A percentile compares a stretch with the other conserved stretches of the same genome.
Evolutionary conservation across 2,113 vertebrate species (phyloP).

Genomic region (Odontesthes bonariensis): DNA sequence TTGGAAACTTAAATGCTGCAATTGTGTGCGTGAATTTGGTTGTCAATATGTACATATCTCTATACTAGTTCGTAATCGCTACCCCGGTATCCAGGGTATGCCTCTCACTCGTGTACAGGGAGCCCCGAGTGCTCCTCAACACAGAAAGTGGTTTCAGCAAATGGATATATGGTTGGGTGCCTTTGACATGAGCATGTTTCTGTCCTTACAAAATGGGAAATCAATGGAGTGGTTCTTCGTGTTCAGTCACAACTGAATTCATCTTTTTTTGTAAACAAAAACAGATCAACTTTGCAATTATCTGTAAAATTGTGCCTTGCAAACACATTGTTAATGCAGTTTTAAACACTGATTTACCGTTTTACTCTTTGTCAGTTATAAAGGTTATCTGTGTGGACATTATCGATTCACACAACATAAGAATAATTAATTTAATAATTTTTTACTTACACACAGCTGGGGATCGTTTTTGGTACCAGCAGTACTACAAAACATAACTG

Average conservation of each 20-base stretch:
- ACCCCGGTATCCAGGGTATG: not conserved
- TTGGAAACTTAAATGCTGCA: too few species aligned
- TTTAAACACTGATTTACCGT: slow-evolving; percentile 15
- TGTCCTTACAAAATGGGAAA: slow-evolving; percentile 42
- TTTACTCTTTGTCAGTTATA: slow-evolving; percentile 18
- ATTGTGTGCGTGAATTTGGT: too few species aligned
- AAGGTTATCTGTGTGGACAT: slow-evolving; percentile 8
- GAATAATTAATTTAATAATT: slow-evolving; percentile 60
- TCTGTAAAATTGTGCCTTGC: not conserved
- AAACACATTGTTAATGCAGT: not conserved
- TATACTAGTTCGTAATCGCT: too few species aligned
- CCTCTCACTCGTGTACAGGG: not conserved
- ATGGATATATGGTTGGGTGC: slow-evolving; percentile 20
- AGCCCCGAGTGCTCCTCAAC: too few species aligned
- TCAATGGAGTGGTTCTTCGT: slow-evolving; percentile 31
- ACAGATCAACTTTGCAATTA: slow-evolving; percentile 4
- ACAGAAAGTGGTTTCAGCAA: slow-evolving; percentile 24
- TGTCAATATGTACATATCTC: too few species aligned
- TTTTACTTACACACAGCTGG: slow-evolving; percentile 34
- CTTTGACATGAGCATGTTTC: slow-evolving; percentile 31
- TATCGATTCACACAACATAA: slow-evolving; percentile 20
- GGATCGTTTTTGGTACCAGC: slow-evolving; percentile 24
- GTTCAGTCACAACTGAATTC: slow-evolving; percentile 27
- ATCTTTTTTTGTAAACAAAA: slow-evolving; percentile 21
- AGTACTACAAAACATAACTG: slow-evolving; percentile 17